phyloP scores from a whole-genome alignment of 2,113 vertebrate species.

The Gallinago paraguaiae region DNA sequence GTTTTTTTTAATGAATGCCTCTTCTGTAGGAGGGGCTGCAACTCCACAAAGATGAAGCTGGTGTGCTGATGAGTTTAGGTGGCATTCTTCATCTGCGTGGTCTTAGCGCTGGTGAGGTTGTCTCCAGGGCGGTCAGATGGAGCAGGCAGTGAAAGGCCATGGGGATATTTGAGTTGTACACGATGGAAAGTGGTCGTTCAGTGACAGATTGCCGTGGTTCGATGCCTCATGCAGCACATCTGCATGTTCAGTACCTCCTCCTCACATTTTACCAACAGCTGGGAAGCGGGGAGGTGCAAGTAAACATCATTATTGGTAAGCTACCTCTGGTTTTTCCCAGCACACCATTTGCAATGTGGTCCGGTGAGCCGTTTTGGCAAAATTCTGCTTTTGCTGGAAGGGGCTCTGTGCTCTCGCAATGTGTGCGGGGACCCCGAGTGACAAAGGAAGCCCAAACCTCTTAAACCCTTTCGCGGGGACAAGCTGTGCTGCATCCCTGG shows the following conservation, averaged over 20 bases:
- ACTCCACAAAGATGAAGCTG: not conserved
- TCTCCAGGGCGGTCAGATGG: not conserved
- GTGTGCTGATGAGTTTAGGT: not conserved
- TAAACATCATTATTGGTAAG: not conserved
- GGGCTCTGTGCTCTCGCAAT: not conserved
- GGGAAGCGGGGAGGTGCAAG: not conserved
- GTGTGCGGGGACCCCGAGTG: fast-evolving
- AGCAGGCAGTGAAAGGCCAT: not conserved
- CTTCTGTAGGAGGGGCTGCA: not conserved
- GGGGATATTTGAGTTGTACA: not conserved
- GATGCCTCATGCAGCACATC: not conserved
- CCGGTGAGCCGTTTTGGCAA: not conserved
- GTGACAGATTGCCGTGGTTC: not conserved
- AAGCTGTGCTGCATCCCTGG: not conserved
- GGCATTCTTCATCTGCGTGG: no score
- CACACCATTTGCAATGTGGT: not conserved
- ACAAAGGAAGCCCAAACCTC: not conserved
- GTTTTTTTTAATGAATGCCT: not conserved
- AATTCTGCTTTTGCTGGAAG: not conserved
- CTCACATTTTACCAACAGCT: not conserved
- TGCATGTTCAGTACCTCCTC: not conserved
- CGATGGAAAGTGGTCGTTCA: not conserved
- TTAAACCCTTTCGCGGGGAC: not conserved
- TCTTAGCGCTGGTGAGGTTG: fast-evolving
- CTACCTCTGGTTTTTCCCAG: not conserved